Evolutionary conservation across 1,140 invertebrate genomes (phyloP).

Genomic region (Rhagoletis zephyria): DNA sequence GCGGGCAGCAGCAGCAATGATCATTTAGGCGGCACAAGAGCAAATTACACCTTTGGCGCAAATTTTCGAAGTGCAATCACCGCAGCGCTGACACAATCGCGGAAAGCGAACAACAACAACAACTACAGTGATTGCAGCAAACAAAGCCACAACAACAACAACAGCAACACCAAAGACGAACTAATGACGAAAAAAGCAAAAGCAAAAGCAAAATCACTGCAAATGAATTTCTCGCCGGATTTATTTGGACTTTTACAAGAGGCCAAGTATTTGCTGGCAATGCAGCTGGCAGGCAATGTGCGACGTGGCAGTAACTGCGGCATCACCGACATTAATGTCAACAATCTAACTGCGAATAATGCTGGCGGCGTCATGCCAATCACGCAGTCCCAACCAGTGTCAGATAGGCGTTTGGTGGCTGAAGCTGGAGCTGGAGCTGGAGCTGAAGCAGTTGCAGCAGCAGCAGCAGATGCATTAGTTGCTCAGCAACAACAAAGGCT

Average conservation of each 20-base stretch:
- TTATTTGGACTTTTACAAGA: conserved; percentile 67
- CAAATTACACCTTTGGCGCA: conserved; percentile 32
- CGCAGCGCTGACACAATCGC: neutral
- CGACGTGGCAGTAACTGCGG: neutral
- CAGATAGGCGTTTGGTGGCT: neutral
- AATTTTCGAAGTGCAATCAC: conserved; percentile 49
- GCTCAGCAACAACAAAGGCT: conserved; percentile 38
- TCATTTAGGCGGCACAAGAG: neutral
- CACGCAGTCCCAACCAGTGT: neutral
- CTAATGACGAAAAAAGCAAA: conserved; percentile 25
- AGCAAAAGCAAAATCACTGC: conserved; percentile 55
- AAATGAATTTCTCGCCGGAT: conserved; percentile 65
- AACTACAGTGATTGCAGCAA: too few relatives aligned
- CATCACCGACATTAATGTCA: conserved; percentile 32
- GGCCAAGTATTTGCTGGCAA: conserved; percentile 65
- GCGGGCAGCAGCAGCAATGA: neutral
- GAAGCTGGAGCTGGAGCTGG: neutral
- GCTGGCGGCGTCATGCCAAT: neutral
- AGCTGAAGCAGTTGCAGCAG: neutral
- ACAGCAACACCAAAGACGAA: conserved; percentile 35
- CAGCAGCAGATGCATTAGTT: conserved; percentile 1
- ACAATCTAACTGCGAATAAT: conserved; percentile 31
- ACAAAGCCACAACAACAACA: neutral
- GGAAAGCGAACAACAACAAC: neutral
- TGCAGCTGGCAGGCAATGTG: conserved; percentile 58